Conservation (phyloP, 2,797 vertebrate species). For the Jordanella pulchra region DNA sequence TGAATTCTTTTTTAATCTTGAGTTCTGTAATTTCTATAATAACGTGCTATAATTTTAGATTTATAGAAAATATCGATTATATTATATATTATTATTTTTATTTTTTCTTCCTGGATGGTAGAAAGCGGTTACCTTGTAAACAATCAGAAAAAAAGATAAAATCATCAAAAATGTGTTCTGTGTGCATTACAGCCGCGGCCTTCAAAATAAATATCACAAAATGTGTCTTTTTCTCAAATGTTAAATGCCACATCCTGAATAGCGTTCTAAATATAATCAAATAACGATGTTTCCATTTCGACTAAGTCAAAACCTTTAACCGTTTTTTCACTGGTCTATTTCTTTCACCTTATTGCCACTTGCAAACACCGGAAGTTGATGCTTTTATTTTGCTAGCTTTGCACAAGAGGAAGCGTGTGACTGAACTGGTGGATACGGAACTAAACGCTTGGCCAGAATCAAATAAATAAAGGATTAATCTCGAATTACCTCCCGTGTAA, state of each 20-base stretch:
- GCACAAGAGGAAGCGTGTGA: background rate
- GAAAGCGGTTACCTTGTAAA: no score
- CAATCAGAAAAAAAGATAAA: no score
- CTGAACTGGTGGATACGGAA: conserved; percentile 49
- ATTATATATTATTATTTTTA: no score
- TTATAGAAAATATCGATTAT: no score
- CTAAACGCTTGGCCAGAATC: conserved; percentile 46
- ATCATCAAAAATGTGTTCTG: no score
- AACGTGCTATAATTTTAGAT: no score
- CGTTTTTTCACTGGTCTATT: fast-evolving
- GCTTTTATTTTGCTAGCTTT: background rate
- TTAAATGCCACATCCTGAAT: background rate
- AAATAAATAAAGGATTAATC: conserved; percentile 79
- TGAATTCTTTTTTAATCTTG: no score
- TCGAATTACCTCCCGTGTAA: conserved; percentile 43
- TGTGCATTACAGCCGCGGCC: background rate
- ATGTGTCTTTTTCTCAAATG: background rate
- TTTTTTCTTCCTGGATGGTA: no score
- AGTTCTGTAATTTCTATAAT: no score
- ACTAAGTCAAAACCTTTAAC: background rate
- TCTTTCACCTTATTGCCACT: background rate
- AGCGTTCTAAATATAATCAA: background rate
- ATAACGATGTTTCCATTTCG: no score
- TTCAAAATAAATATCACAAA: conserved; percentile 30
- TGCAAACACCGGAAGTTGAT: conserved; percentile 20